phyloP scores from a whole-genome alignment of 1,140 invertebrate species.

The Pogonomyrmex californicus region DNA sequence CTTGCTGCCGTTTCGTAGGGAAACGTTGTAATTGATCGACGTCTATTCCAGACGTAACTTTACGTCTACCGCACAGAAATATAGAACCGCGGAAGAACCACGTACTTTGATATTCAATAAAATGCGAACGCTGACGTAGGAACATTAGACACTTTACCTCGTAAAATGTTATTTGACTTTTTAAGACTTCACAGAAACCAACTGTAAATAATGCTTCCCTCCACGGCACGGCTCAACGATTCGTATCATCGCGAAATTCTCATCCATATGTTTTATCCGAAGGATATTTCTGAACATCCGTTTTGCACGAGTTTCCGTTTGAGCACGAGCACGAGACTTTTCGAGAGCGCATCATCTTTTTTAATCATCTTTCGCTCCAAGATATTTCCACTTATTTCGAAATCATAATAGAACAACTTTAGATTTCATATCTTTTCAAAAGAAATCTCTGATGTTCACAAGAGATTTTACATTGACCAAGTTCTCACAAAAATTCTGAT shows the following conservation, averaged over 20 bases:
- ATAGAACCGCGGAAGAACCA: slow-evolving; percentile 24
- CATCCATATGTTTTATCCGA: neutral
- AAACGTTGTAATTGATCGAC: slow-evolving; percentile 53
- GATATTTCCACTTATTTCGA: neutral
- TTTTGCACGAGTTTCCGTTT: too few relatives aligned
- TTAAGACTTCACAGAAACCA: slow-evolving; percentile 34
- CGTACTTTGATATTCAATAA: neutral
- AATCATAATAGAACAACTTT: neutral
- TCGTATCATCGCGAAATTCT: neutral
- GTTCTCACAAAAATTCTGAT: neutral
- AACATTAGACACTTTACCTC: slow-evolving; percentile 10
- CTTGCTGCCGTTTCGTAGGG: slow-evolving; percentile 30
- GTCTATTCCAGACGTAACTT: slow-evolving; percentile 29
- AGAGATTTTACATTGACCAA: neutral
- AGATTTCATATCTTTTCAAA: neutral
- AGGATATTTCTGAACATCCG: neutral
- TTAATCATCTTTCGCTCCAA: neutral
- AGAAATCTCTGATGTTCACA: neutral
- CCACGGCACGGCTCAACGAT: neutral
- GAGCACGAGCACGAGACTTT: neutral
- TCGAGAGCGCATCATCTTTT: neutral
- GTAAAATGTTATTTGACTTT: slow-evolving; percentile 33
- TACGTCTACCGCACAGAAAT: neutral
- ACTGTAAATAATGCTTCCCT: slow-evolving; percentile 1
- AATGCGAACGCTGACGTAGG: neutral